These are phyloP conservation scores for Argya squamiceps DNA, from an alignment of 2,797 vertebrate species.

Conservation along the genomic window DNA sequence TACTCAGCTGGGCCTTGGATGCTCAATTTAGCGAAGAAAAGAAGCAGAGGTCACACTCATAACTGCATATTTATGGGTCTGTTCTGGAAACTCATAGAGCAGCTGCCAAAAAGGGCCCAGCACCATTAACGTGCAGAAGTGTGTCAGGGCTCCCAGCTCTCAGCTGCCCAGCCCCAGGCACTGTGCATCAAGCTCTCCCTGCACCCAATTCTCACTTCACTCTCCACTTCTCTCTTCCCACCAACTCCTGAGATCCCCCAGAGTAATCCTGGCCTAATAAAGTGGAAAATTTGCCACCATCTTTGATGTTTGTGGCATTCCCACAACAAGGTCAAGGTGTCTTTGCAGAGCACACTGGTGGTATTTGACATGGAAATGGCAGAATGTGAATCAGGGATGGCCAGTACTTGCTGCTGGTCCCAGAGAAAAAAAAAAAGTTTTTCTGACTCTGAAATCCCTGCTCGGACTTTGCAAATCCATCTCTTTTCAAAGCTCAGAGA, in stretches of 20 bases:
- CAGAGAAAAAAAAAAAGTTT: neutral
- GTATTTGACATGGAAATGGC: neutral
- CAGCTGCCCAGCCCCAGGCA: neutral
- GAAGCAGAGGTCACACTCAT: constrained; percentile 25
- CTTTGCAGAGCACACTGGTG: neutral
- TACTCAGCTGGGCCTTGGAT: constrained; percentile 1
- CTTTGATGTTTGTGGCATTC: neutral
- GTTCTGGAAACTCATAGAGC: constrained; percentile 9
- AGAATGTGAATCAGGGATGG: neutral
- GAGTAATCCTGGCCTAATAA: neutral
- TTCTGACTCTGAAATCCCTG: neutral
- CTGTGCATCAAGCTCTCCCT: neutral
- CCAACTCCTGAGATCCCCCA: neutral
- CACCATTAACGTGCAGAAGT: neutral
- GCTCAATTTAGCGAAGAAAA: neutral
- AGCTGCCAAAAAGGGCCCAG: neutral
- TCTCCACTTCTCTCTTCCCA: neutral
- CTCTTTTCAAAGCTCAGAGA: neutral
- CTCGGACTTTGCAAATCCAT: neutral
- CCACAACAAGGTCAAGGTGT: neutral
- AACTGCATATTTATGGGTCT: neutral
- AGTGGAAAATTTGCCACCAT: neutral
- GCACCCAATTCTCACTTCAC: neutral
- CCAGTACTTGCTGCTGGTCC: neutral
- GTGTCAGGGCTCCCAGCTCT: neutral